These are phyloP conservation scores for Poecilia picta DNA, from an alignment of 2,797 vertebrate genomes.

Conservation along the genomic window DNA sequence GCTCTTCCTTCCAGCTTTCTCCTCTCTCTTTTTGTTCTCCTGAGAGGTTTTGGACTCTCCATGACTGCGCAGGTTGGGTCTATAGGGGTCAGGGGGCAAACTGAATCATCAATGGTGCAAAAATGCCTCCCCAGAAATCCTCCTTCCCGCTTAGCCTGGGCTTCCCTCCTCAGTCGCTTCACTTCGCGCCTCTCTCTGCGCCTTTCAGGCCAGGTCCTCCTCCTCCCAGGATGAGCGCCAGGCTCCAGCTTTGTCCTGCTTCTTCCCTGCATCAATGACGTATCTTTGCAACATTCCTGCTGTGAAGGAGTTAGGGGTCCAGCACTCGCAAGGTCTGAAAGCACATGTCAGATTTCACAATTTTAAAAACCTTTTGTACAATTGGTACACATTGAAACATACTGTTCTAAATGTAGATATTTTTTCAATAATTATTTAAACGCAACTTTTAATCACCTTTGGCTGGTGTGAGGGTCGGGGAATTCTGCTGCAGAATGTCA, in stretches of 20 bases:
- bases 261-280: conserved; percentile 21
- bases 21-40: conserved; percentile 44
- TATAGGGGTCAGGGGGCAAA: conserved; percentile 25
- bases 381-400: not conserved
- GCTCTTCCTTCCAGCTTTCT: conserved; percentile 41
- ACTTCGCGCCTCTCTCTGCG: conserved; percentile 65
- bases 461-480: conserved; percentile 22
- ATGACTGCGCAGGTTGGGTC: not conserved
- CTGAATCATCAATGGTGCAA: conserved; percentile 34
- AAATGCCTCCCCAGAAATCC: conserved; percentile 23
- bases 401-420: not conserved
- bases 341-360: conserved; percentile 6
- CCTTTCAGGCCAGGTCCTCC: conserved; percentile 68
- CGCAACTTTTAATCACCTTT: conserved; percentile 48
- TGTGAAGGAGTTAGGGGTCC: conserved; percentile 30
- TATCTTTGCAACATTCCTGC: conserved; percentile 42
- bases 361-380: not conserved
- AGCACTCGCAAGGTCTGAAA: conserved; percentile 48
- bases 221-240: conserved; percentile 20
- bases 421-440: not conserved
- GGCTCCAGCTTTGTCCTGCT: conserved; percentile 52
- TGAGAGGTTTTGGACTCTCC: not conserved
- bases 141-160: conserved; percentile 61
- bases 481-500: conserved; percentile 36
- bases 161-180: conserved; percentile 70